Base-by-base conservation (phyloP, 2,113 vertebrate genomes). In the Poecile atricapillus region DNA sequence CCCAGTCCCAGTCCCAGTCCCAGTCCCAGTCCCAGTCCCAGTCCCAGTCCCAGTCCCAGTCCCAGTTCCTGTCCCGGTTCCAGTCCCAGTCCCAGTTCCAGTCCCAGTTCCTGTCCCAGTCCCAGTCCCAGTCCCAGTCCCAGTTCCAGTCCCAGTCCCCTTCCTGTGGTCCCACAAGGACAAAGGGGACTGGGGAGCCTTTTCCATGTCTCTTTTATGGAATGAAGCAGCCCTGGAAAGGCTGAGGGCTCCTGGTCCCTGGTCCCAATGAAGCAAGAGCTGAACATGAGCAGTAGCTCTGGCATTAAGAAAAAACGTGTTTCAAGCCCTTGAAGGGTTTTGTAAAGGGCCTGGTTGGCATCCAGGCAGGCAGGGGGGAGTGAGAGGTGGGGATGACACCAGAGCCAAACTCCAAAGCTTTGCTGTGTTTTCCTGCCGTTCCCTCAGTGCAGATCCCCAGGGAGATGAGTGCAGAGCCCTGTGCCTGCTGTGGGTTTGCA, bases 381-480 rank as follows among this genome's bases (percentile, higher is more conserved):
- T 10, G n/a, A 14, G 43, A 50, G 59, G 73, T 37, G 71, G 37
- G 30, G 63, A 17, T 3, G 41, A 8, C 35, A 31, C 16, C 5
- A 53, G 33, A 39, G 17, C 23, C 49, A 39, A 13, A 7, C 7
- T 20, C 15, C 50, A 70, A 17, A 68, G 7, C 33, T 27, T 27
- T 49, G 69, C 7, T 10, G 11, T 9, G 27, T 4, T 86, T 75
- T n/a, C 27, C 50, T 65, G 28, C 3, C 0, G 0, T 23, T n/a
- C 13, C n/a, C 44, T 30, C 14, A 16, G 1, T 2, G 47, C 64
- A 78, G 33, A 56, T 4, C 25, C 35, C 28, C 28, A 24, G 80
- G 62, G 52, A 77, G 39, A 12, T 39, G 11, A 39, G 39, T 12
- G 11, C 43, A 9, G 35, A 49, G 19, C 23, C 4, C 46, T 21